These are phyloP conservation scores for Drosophila albomicans DNA, from an alignment of 1,140 invertebrate genomes.

Conservation along the genomic window DNA sequence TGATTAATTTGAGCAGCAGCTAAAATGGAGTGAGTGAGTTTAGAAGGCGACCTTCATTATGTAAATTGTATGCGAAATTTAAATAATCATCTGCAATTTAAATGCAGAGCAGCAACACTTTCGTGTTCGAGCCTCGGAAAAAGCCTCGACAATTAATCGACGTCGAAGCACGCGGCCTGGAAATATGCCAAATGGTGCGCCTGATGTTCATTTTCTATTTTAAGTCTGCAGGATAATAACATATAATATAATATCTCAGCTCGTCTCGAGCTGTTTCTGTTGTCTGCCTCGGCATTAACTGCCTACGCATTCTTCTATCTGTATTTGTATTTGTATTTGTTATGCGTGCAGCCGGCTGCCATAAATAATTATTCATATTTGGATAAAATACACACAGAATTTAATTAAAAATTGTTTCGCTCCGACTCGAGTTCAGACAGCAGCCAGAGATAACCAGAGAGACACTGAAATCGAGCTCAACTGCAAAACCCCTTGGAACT, in stretches of 20 bases:
- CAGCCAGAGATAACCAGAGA: constrained; percentile 13
- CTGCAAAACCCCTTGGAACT: constrained; percentile 16
- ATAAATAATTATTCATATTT: constrained; percentile 84
- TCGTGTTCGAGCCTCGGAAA: constrained; percentile 27
- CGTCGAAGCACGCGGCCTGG: constrained; percentile 24
- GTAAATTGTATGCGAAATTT: constrained; percentile 82
- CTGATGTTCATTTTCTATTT: constrained; percentile 80
- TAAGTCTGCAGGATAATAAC: constrained; percentile 65
- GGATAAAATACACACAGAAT: constrained; percentile 82
- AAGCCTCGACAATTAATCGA: constrained; percentile 77
- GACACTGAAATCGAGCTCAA: constrained; percentile 34
- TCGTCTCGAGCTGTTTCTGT: constrained; percentile 33
- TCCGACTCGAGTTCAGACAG: constrained; percentile 4
- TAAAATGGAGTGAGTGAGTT: background rate
- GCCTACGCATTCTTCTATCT: constrained; percentile 55
- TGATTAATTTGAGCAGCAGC: constrained; percentile 71
- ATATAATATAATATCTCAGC: constrained; percentile 38
- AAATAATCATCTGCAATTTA: constrained; percentile 84
- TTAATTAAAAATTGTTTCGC: constrained; percentile 82
- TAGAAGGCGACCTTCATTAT: constrained; percentile 75
- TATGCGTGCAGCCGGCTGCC: constrained; percentile 40
- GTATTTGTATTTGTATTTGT: constrained; percentile 22
- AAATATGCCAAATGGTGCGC: constrained; percentile 80
- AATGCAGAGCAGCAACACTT: constrained; percentile 82
- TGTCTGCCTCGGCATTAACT: constrained; percentile 63